A percentile compares a stretch with the other conserved stretches of the same genome.
Conservation (phyloP, 2,113 vertebrate genomes). For the Rhipidura dahli region DNA sequence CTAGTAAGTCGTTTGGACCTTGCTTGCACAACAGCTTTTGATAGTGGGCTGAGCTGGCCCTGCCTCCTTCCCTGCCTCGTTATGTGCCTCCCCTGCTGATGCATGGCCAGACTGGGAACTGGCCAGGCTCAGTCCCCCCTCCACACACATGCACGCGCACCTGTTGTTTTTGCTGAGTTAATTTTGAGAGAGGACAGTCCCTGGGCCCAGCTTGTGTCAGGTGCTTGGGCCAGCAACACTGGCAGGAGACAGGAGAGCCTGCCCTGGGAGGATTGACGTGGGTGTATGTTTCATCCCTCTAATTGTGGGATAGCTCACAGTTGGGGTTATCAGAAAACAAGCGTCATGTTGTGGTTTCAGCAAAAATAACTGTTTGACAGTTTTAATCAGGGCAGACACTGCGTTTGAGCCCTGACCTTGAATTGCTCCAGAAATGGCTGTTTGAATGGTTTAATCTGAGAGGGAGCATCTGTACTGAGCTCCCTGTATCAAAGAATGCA, state of each 20-base stretch:
- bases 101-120: not conserved
- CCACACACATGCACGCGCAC: not conserved
- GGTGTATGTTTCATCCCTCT: not conserved
- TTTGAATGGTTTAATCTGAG: not conserved
- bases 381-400: not conserved
- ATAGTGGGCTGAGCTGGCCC: not conserved
- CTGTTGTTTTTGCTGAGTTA: slow-evolving; percentile 1
- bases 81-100: not conserved
- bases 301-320: not conserved
- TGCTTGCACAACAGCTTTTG: not conserved
- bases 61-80: not conserved
- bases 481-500: not conserved
- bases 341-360: not conserved
- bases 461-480: not conserved
- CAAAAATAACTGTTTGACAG: not conserved
- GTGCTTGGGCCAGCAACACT: not conserved
- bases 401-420: not conserved
- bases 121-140: not conserved
- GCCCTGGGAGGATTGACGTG: rapidly evolving
- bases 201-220: not conserved
- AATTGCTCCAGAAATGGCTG: not conserved
- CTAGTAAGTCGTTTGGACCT: not conserved
- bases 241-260: not conserved
- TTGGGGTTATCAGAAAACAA: not conserved
- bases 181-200: not conserved